Evolutionary conservation across 2,888 invertebrate species (phyloP).

Genomic region (Ochlodes sylvanus): DNA sequence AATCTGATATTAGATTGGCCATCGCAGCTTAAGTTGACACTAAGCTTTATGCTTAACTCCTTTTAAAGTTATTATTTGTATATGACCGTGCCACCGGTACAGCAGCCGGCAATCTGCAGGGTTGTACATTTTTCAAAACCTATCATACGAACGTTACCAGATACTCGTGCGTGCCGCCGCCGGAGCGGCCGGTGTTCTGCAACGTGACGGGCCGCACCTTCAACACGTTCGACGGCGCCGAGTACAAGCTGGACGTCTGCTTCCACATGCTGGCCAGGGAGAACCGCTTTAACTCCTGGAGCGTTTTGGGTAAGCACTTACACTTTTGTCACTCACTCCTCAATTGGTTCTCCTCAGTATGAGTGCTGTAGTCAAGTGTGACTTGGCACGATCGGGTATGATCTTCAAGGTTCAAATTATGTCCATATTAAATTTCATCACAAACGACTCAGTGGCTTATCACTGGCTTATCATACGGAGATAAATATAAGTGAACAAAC

Average conservation of each 20-base stretch:
- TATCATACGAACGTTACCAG: conserved; percentile 53
- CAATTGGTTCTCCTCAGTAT: not conserved
- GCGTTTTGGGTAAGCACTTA: conserved; percentile 82
- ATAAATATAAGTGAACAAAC: no score
- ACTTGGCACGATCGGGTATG: no score
- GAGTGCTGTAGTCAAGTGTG: no score
- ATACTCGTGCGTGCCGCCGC: conserved; percentile 87
- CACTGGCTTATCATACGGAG: no score
- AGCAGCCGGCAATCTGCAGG: no score
- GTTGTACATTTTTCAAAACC: not conserved
- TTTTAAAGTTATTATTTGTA: not conserved
- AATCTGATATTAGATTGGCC: no score
- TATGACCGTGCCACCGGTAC: no score
- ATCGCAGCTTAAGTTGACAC: no score
- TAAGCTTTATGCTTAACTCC: not conserved
- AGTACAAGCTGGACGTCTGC: conserved; percentile 92
- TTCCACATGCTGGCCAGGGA: conserved; percentile 92
- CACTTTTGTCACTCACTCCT: no score
- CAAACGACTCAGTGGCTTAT: no score
- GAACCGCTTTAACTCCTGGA: conserved; percentile 88
- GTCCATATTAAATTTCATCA: no score
- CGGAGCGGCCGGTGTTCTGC: conserved; percentile 87
- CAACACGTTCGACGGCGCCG: conserved; percentile 91
- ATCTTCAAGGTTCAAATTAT: no score
- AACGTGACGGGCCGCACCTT: conserved; percentile 91